Base-by-base conservation (phyloP, 2,888 invertebrate genomes). In the Carterocephalus palaemon region DNA sequence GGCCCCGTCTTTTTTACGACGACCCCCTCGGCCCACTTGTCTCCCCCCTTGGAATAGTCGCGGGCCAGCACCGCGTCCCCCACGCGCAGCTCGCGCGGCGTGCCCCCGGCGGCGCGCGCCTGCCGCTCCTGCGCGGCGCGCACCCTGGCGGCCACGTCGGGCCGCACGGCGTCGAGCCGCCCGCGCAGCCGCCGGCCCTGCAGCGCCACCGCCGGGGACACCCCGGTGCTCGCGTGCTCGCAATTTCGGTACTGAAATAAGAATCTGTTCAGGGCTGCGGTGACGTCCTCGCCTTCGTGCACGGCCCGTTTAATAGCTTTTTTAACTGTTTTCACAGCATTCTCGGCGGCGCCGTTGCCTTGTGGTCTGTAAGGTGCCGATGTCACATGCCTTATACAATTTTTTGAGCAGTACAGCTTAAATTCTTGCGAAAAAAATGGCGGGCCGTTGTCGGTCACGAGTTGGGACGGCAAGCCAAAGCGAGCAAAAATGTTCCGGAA, bases 371-470 rank as follows among this genome's bases (percentile, higher is more conserved):
- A 53, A 3, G 53, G 54, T 4, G 54, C 45, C 6, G 31, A 16
- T 15, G 48, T 49, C 1, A 24, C 31, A 16, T 52, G 54, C 10
- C 31, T 41, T 6, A 55, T 57, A 7, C 32, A 12, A 38, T 54
- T 55, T 4, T 36, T 46, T 7, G 15, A 23, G 31, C 47, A 53
- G 37, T 37, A 57, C 0, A 3, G 3, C n/a, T 47, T 36, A 22
- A 53, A 53, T n/a, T 53, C 49, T 2, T n/a, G 5, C 0, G 46
- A 36, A 1, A 20, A 26, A 32, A 58, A 58, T 1, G 56, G 56
- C 2, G 55, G 54, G 1, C 56, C 55, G 16, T 56, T 53, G 16
- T 54, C 56, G 0, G 50, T 48, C 1, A 56, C 52, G 2, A 56
- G 2, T 4, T 47, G 49, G 2, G 28, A 8, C 3, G 55, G 54